phyloP scores from a whole-genome alignment of 2,888 invertebrate genomes.

The Eilema caniola region DNA sequence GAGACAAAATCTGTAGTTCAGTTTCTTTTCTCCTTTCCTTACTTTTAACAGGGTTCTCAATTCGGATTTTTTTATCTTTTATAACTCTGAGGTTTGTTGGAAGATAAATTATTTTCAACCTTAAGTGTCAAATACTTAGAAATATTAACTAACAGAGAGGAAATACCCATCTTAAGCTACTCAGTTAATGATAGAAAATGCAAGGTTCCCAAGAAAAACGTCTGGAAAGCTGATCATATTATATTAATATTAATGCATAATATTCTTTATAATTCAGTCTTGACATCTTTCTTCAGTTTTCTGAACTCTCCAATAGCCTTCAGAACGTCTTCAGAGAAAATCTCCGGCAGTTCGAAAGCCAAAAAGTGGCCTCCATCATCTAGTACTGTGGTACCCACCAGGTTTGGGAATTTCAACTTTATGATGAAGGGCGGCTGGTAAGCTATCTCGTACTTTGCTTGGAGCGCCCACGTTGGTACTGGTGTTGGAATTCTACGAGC shows the following conservation, averaged over 20 bases:
- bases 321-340: constrained; percentile 90
- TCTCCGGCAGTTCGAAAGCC: constrained; percentile 91
- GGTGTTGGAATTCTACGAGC: constrained; percentile 86
- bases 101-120: no score
- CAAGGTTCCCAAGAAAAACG: background rate
- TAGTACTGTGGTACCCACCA: constrained; percentile 88
- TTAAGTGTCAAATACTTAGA: no score
- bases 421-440: constrained; percentile 87
- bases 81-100: no score
- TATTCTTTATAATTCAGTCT: constrained; percentile 77
- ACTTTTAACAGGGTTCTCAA: no score
- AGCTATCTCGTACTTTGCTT: constrained; percentile 90
- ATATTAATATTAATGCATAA: no score
- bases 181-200: background rate
- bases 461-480: constrained; percentile 90
- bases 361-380: constrained; percentile 94
- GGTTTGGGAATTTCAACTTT: constrained; percentile 87
- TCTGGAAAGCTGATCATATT: background rate
- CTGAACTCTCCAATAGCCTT: constrained; percentile 67
- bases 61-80: no score
- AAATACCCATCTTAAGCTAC: no score
- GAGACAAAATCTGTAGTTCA: no score
- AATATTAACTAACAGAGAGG: no score
- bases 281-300: constrained; percentile 46
- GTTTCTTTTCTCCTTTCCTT: no score